Base-by-base conservation (phyloP, 2,113 vertebrate species). In the Myrmecobius fasciatus region DNA sequence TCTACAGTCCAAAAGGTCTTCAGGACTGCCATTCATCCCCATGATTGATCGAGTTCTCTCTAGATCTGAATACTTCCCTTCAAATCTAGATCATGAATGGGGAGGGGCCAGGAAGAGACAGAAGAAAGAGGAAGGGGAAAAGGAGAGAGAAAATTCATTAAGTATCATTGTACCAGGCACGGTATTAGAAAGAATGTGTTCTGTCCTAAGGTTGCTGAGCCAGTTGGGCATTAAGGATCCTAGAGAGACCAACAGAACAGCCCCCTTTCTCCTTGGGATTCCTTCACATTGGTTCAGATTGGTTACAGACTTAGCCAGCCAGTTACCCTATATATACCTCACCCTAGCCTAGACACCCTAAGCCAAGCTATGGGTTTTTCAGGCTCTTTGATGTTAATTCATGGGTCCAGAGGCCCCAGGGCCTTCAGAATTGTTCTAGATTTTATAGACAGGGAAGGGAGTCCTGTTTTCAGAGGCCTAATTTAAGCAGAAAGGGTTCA, bases 71-170 rank as follows among this genome's bases (percentile, higher is more conserved):
- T 53, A 51, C 25, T 53, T 54, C 3, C 43, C 47, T 24, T 28
- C 22, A 89, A 46, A 88, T 92, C 92, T 93, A 56, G 91, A 94
- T 75, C 49, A n/a, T n/a, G n/a, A n/a, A n/a, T n/a, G n/a, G n/a
- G n/a, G n/a, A n/a, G n/a, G n/a, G n/a, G n/a, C n/a, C n/a, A n/a
- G n/a, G n/a, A n/a, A n/a, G 31, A 75, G 14, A 75, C 60, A 75
- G 60, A n/a, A n/a, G n/a, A n/a, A 28, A 6, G 36, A 75, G 60
- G 14, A 75, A n/a, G 31, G 31, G 14, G 10, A n/a, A 24, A 20
- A 36, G 28, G 0, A 75, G 60, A 75, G 60, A 75, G 20, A 67
- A 67, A 75, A n/a, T 17, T 67, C 60, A 67, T 67, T 67, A n/a
- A n/a, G 3, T 36, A n/a, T 9, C 12, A 67, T 1, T 75, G 36